Evolutionary conservation across 2,888 invertebrate species (phyloP).

Genomic region (Drosophila ochracea): DNA sequence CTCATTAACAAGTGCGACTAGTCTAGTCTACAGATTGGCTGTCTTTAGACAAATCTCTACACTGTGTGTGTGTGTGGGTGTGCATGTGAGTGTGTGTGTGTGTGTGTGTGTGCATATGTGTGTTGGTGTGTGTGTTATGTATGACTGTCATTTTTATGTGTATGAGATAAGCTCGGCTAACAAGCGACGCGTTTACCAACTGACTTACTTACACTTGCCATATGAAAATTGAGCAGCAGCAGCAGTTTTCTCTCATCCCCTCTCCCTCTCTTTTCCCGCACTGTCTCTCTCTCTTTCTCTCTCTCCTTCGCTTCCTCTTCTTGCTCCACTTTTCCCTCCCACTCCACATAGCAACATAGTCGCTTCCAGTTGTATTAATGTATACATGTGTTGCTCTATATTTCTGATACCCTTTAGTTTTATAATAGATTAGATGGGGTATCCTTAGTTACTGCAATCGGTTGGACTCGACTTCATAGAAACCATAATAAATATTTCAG

Average conservation of each 20-base stretch:
- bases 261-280: not conserved
- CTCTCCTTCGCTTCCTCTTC: not conserved
- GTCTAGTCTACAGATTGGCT: constrained; percentile 46
- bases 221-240: constrained; percentile 19
- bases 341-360: constrained; percentile 12
- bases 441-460: too few relatives aligned
- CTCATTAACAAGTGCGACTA: constrained; percentile 67
- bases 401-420: constrained; percentile 10
- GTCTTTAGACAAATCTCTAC: constrained; percentile 41
- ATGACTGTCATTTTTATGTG: constrained; percentile 73
- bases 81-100: not conserved
- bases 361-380: constrained; percentile 30
- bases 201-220: constrained; percentile 55
- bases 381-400: constrained; percentile 37
- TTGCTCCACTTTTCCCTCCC: not conserved
- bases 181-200: constrained; percentile 63
- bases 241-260: not conserved
- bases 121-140: constrained; percentile 53
- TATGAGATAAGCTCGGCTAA: constrained; percentile 72
- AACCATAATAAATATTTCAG: not conserved
- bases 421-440: not conserved
- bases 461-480: not conserved
- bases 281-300: not conserved
- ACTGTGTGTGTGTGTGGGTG: constrained; percentile 1
- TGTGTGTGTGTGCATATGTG: not conserved